Base-by-base conservation (phyloP, 2,113 vertebrate species). In the Lampris incognitus region DNA sequence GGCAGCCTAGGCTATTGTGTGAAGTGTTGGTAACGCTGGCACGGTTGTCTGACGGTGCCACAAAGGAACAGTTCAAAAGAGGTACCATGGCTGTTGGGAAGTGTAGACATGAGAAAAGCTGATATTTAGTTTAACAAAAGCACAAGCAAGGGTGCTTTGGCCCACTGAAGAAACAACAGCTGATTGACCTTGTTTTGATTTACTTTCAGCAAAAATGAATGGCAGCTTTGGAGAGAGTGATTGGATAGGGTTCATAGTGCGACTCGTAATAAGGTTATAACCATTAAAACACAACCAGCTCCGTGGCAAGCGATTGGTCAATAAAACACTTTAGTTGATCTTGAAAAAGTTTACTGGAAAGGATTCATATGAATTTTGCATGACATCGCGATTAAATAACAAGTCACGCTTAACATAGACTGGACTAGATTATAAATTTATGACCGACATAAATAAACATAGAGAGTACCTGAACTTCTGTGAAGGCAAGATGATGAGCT, bases 21-120 rank as follows among this genome's bases (percentile, higher is more conserved):
- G 77, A 73, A 10, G 71, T 6, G 36, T 3, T 10, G 37, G 5
- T 80, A 36, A 76, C 69, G 40, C 11, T 5, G 10, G 7, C 59
- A 4, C 4, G 50, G 24, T n/a, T 13, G 4, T 37, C 5, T 74
- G 38, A 54, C 9, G 85, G 64, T 13, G 68, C 72, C 6, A 69
- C 59, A 1, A 48, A 65, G n/a, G 86, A 92, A 82, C 93, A 94
- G 82, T 93, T 92, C 2, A 67, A 4, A n/a, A 39, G n/a, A 0
- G 61, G 10, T 87, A 92, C 91, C 40, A 5, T 79, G 70, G 13
- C 38, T 57, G 44, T 6, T 36, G 24, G 44, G 10, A 51, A 59
- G 38, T 64, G 49, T 3, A 55, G 5, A 59, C 49, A 51, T 48
- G 44, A 58, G 48, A 39, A 36, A 39, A 69, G 11, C 49, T 44